Evolutionary conservation across 2,888 invertebrate genomes (phyloP).

Genomic region (Melipona bicolor): DNA sequence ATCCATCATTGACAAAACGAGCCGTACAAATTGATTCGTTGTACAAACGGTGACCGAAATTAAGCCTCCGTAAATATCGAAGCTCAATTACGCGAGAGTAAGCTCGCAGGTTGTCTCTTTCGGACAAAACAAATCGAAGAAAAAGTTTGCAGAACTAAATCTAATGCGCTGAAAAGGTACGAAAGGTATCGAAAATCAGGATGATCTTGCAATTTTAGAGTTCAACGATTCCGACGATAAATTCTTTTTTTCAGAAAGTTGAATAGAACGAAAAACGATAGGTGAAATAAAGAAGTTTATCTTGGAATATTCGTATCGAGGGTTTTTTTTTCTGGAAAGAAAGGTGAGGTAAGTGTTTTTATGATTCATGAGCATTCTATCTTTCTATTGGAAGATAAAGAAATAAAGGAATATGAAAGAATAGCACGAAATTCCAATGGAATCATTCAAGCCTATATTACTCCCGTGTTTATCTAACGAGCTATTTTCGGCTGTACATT

Average conservation of each 20-base stretch:
- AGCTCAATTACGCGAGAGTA: neutral
- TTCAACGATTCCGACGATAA: too few relatives aligned
- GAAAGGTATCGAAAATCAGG: too few relatives aligned
- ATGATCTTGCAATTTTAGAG: too few relatives aligned
- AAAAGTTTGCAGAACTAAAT: neutral
- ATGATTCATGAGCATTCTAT: too few relatives aligned
- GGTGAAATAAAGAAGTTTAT: too few relatives aligned
- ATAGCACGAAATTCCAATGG: neutral
- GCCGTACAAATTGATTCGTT: constrained; percentile 41
- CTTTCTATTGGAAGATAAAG: too few relatives aligned
- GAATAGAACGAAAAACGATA: too few relatives aligned
- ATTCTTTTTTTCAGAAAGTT: too few relatives aligned
- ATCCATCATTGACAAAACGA: constrained; percentile 42
- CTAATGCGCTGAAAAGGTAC: too few relatives aligned
- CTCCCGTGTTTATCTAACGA: too few relatives aligned
- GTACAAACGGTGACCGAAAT: constrained; percentile 28
- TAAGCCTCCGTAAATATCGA: constrained; percentile 23
- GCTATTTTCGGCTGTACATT: neutral
- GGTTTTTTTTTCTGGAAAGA: neutral
- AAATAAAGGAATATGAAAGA: too few relatives aligned
- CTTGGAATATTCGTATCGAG: neutral
- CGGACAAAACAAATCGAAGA: neutral
- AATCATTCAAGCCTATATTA: too few relatives aligned
- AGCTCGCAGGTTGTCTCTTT: neutral
- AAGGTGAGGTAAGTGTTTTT: neutral